Evolutionary conservation across 2,888 invertebrate species (phyloP), one percentile per base, ranked within the genome.

Genomic region (Cataglyphis rosenhaueri): DNA sequence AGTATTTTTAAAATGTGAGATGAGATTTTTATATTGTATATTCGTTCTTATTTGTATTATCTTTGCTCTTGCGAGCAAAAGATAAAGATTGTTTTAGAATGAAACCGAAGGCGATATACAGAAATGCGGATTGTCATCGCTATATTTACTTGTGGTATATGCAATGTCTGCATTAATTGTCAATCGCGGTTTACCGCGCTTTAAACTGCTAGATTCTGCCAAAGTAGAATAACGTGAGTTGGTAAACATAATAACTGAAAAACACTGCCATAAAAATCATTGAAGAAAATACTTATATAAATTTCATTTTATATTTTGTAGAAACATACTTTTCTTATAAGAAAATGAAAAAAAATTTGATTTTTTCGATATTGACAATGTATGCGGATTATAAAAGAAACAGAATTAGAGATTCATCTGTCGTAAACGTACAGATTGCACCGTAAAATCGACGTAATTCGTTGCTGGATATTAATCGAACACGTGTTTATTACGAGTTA

Each of bases 41-140:
- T 52, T 52, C 0, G 5, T 48, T 48, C 5, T 48, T 44, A 15
- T 44, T 1, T 18, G 52, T n/a, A 52, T 52, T 52, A 52, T 52
- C 1, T 52, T 8, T 52, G n/a, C 2, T n/a, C 8, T 32, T 6
- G n/a, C 1, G n/a, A 25, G 18, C 21, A 25, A 29, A 15, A 21
- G 29, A 57, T n/a, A 29, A 21, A 62, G 44, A 32, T 62, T 12
- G 5, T 12, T 10, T 62, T 74, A 48, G 25, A 10, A 64, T 64
- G 18, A 64, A 41, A 75, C 41, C 35, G 18, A 62, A 64, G n/a
- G 64, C 74, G 62, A 25, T n/a, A 21, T 18, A 52, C 3, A 29
- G 12, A n/a, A 55, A n/a, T 29, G 59, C 35, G 48, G 62, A 86
- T 78, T 84, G 86, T 86, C 86, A 86, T 82, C 85, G 83, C 83